Evolutionary conservation across 2,888 invertebrate genomes (phyloP).

Genomic region (Ethmia dodecea): DNA sequence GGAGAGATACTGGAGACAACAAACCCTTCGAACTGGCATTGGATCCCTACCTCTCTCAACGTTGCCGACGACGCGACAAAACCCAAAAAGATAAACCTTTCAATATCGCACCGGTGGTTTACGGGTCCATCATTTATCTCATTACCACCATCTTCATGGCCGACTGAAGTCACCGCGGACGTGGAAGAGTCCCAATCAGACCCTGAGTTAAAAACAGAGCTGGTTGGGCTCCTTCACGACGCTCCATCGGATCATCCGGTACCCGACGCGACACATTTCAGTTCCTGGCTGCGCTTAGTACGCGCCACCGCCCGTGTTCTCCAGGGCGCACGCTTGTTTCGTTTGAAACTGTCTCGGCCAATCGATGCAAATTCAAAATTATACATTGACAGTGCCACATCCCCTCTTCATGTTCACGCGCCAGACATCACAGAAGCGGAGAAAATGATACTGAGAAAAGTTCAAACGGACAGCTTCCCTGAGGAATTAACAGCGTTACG

Average conservation of each 20-base stretch:
- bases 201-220: background rate
- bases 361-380: background rate
- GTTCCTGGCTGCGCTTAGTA: background rate
- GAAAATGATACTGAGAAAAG: no score
- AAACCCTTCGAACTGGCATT: conserved; percentile 11
- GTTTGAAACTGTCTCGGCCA: background rate
- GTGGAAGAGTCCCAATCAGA: background rate
- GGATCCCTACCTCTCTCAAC: conserved; percentile 16
- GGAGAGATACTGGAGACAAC: conserved; percentile 17
- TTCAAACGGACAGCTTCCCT: no score
- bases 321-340: background rate
- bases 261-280: background rate
- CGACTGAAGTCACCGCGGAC: background rate
- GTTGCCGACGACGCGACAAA: conserved; percentile 16
- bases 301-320: conserved; percentile 1
- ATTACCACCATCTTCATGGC: background rate
- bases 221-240: background rate
- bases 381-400: no score
- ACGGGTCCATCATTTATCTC: conserved; percentile 1
- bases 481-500: no score
- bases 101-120: background rate
- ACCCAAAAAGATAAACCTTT: background rate
- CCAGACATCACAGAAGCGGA: no score
- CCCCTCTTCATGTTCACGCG: no score
- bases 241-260: background rate